Evolutionary conservation across 2,113 vertebrate species (phyloP).

Genomic region (Candoia aspera): DNA sequence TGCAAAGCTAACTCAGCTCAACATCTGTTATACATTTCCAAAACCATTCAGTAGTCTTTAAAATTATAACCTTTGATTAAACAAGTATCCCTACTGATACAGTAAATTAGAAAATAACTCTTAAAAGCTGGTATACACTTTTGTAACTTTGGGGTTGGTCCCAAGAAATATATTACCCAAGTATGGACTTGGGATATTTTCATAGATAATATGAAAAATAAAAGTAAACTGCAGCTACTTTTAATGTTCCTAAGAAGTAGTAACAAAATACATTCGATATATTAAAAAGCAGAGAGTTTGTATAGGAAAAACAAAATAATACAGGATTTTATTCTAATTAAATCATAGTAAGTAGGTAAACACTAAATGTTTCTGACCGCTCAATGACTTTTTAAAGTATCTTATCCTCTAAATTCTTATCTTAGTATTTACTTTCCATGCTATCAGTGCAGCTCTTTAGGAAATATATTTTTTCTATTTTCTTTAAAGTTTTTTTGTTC

Average conservation of each 20-base stretch:
- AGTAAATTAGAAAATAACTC: constrained; percentile 28
- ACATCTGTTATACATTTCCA: constrained; percentile 63
- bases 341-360: constrained; percentile 49
- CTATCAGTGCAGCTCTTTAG: background rate
- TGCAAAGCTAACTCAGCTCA: constrained; percentile 35
- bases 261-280: background rate
- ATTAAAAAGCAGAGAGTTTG: constrained; percentile 7
- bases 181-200: background rate
- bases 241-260: constrained; percentile 14
- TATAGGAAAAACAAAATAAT: constrained; percentile 37
- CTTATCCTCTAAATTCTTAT: background rate
- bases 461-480: background rate
- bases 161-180: background rate
- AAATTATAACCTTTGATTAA: constrained; percentile 41
- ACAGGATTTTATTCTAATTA: background rate
- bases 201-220: background rate
- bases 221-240: background rate
- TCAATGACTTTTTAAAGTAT: background rate
- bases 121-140: constrained; percentile 22
- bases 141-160: background rate
- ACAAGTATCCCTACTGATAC: constrained; percentile 3
- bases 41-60: constrained; percentile 45
- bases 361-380: background rate
- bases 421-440: background rate
- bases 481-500: background rate